Base-by-base conservation (phyloP, 2,113 vertebrate genomes). In the Anoplopoma fimbria region DNA sequence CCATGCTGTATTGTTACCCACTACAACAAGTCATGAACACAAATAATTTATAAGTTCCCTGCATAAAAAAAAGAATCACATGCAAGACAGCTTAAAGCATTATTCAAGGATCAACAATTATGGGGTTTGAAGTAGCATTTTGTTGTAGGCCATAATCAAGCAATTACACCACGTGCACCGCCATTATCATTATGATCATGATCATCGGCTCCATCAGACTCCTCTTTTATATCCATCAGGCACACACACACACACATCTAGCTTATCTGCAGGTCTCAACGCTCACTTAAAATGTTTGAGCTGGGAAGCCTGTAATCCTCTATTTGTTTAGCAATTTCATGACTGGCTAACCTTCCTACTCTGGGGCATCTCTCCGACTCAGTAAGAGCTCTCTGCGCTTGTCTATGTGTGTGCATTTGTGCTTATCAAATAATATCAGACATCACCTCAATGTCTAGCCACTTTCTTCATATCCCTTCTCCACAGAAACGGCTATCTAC, bases 251-350 rank as follows among this genome's bases (percentile, higher is more conserved):
- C 61, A 61, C 63, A 81, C 69, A 64, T 64, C 63, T 21, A 68
- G 64, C 23, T 81, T 79, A 77, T 83, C 62, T 63, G 57, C 69
- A 69, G 21, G 69, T 84, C 72, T 82, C 40, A 71, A 72, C 62
- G 33, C 3, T 17, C 42, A 67, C 73, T 70, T 63, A 55, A 79
- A 84, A 27, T 87, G 78, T 82, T 69, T 74, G 74, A 77, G 69
- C 68, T 61, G 75, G 63, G 73, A 80, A 83, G 79, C 71, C 85
- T 69, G 67, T 72, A 55, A 87, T 80, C 73, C 73, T 84, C 88
- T 75, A 71, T 91, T 91, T 91, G 84, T 91, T 91, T 89, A 69
- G 87, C 86, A 90, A 90, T 93, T 91, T 93, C 92, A 93, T 87
- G 89, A 88, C 58, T 91, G 89, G 88, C 86, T 91, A 81, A 71